Conservation (phyloP, 2,888 invertebrate genomes). For the Lasioglossum malachurum region DNA sequence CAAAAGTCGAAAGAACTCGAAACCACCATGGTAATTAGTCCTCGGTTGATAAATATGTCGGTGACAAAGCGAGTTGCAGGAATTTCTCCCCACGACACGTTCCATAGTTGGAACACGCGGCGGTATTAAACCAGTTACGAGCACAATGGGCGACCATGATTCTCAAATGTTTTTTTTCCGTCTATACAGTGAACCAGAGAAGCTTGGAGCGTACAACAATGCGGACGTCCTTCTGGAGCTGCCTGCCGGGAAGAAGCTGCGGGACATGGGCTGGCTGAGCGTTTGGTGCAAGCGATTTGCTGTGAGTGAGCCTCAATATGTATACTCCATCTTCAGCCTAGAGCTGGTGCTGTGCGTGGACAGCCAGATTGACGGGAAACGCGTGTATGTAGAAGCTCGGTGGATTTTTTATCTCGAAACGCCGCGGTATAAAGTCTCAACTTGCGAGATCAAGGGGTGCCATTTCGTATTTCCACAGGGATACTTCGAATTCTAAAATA, state of each 20-base stretch:
- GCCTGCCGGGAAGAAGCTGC: slow-evolving; percentile 93
- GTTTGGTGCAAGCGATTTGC: slow-evolving; percentile 97
- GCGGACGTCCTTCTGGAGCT: slow-evolving; percentile 93
- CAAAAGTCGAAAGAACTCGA: neutral
- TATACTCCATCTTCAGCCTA: neutral
- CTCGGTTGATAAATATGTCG: neutral
- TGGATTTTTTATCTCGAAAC: neutral
- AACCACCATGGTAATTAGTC: neutral
- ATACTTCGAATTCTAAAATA: neutral
- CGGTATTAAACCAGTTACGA: slow-evolving; percentile 19
- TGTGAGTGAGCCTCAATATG: slow-evolving; percentile 85
- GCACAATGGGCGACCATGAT: neutral
- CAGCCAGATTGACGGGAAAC: neutral
- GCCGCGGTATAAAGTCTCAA: neutral
- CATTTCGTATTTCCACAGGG: neutral
- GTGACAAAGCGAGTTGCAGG: neutral
- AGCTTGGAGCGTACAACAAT: slow-evolving; percentile 90
- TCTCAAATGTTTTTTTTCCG: neutral
- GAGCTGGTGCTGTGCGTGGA: neutral
- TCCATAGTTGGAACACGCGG: slow-evolving; percentile 9
- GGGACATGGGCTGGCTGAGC: slow-evolving; percentile 96
- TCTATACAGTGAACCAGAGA: slow-evolving; percentile 91
- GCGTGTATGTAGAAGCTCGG: neutral
- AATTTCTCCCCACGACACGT: neutral
- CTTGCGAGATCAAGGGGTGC: neutral